These are phyloP conservation scores for Acrocephalus kingi DNA, from an alignment of 2,113 vertebrate genomes.

Conservation along the genomic window DNA sequence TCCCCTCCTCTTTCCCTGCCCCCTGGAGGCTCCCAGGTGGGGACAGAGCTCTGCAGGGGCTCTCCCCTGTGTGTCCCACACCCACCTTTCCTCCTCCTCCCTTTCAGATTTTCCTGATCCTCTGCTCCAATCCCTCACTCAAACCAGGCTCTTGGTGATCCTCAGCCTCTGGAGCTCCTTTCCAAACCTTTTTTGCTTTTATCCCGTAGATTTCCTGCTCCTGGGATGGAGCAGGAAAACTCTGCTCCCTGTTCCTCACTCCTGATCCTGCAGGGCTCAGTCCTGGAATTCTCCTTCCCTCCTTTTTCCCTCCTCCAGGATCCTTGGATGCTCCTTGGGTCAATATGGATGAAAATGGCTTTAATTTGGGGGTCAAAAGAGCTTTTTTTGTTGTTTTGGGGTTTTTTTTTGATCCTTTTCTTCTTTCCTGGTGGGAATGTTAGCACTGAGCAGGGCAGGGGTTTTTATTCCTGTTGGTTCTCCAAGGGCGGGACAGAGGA, in stretches of 20 bases:
- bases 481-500: background rate
- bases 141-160: too few relatives aligned
- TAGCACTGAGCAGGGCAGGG: background rate
- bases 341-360: background rate
- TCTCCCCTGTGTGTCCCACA: too few relatives aligned
- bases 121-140: too few relatives aligned
- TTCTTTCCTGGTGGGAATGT: background rate
- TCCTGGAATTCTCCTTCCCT: background rate
- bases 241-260: background rate
- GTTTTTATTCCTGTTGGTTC: background rate
- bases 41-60: too few relatives aligned
- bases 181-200: too few relatives aligned
- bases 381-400: background rate
- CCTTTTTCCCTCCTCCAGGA: background rate
- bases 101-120: too few relatives aligned
- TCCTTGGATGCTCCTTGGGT: rapidly evolving
- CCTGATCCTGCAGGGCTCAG: background rate
- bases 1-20: too few relatives aligned
- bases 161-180: too few relatives aligned
- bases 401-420: background rate
- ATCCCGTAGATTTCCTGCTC: background rate
- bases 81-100: too few relatives aligned
- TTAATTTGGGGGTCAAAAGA: background rate
- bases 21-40: too few relatives aligned
- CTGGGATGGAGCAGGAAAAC: background rate